Base-by-base conservation (phyloP, 1,140 invertebrate species). In the Euura saliciscinereae region DNA sequence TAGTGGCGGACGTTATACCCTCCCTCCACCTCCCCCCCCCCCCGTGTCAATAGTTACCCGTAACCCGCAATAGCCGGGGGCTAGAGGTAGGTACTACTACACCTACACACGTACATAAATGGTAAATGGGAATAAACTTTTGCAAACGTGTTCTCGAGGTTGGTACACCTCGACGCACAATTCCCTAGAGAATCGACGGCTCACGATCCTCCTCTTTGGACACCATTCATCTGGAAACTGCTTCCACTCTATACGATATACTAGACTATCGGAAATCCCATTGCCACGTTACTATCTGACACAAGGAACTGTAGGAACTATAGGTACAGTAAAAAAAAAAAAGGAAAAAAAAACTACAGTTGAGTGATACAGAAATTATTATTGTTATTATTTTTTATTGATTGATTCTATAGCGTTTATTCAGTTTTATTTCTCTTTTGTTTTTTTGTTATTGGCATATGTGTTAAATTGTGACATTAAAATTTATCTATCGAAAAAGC, bases 191-290 rank as follows among this genome's bases (percentile, higher is more conserved):
- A 59, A 59, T 59, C 51, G 51, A 59, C 51, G 51, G 51, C 51
- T 59, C 8, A 59, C 10, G 3, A 8, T 59, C 51, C 8, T 59
- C 51, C 51, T 59, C 51, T n/a, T 3, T n/a, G 51, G 51, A 59
- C 51, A 59, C 51, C 51, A n/a, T 8, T n/a, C 51, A 59, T n/a
- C 51, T 59, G 51, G 51, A 59, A 28, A 59, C 51, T 59, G 51
- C 8, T 59, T 59, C 13, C 51, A 59, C 51, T 59, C 6, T 6
- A 6, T 2, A 59, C 3, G 8, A 59, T n/a, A n/a, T 59, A n/a
- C 3, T n/a, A n/a, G 3, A 59, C 10, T n/a, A 59, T 8, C 51
- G 51, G 51, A 6, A 11, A 3, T 59, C 10, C 8, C 51, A 11
- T 8, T 59, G 51, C 51, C 6, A 11, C 46, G 6, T 51, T 11